Evolutionary conservation across 2,888 invertebrate species (phyloP).

Genomic region (Lampropteryx suffumata): DNA sequence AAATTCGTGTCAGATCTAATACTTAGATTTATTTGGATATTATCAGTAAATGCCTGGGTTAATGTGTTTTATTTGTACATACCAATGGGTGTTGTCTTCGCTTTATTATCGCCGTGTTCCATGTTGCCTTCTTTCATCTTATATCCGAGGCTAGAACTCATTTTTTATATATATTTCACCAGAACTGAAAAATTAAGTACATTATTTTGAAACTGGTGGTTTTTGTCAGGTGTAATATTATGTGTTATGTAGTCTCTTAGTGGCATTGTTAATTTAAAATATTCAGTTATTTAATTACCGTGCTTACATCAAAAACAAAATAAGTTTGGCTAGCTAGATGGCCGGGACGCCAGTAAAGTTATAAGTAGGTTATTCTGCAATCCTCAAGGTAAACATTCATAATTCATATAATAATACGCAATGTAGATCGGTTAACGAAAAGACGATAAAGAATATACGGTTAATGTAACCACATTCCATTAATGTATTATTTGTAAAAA

Average conservation of each 20-base stretch:
- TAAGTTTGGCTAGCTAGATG: slow-evolving; percentile 3
- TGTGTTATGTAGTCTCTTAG: too few species aligned
- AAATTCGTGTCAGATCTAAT: too few species aligned
- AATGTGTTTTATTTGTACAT: slow-evolving; percentile 37
- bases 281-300: neutral
- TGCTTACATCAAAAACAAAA: slow-evolving; percentile 3
- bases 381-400: neutral
- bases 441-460: too few species aligned
- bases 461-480: too few species aligned
- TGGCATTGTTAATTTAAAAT: too few species aligned
- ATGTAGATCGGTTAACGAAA: too few species aligned
- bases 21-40: too few species aligned
- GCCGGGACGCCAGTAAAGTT: slow-evolving; percentile 24
- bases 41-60: too few species aligned
- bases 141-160: slow-evolving; percentile 63
- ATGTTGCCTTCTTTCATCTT: slow-evolving; percentile 64
- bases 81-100: slow-evolving; percentile 72
- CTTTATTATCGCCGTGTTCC: slow-evolving; percentile 60
- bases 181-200: slow-evolving; percentile 18
- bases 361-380: slow-evolving; percentile 2
- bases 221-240: too few species aligned
- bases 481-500: too few species aligned
- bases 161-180: slow-evolving; percentile 27
- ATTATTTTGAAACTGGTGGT: neutral
- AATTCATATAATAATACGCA: too few species aligned